A percentile compares a stretch with the other conserved stretches of the same genome.
phyloP scores from a whole-genome alignment of 2,797 vertebrate genomes.

The Sphenodon punctatus region DNA sequence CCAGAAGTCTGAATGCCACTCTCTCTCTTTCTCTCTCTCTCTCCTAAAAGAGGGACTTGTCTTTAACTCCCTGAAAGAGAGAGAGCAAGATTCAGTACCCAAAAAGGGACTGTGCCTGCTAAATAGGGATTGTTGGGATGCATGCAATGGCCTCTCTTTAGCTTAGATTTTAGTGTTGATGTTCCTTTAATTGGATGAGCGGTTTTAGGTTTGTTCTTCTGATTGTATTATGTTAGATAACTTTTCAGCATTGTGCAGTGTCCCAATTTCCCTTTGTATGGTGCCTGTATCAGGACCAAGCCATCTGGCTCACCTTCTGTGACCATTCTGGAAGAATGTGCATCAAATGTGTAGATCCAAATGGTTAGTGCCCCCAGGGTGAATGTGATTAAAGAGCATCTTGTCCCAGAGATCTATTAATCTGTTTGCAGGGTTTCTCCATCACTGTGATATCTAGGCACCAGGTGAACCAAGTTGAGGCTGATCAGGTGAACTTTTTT shows the following conservation, averaged over 20 bases:
- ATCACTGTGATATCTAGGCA: too few relatives aligned
- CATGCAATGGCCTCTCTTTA: background rate
- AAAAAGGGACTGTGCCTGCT: too few relatives aligned
- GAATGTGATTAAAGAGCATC: background rate
- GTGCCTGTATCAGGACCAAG: background rate
- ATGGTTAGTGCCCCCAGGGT: background rate
- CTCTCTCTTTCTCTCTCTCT: too few relatives aligned
- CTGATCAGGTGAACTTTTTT: too few relatives aligned
- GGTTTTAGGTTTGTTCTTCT: background rate
- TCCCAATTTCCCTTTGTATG: background rate
- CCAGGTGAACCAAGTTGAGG: background rate
- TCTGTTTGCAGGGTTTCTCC: too few relatives aligned
- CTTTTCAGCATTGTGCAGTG: background rate
- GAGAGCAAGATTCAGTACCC: too few relatives aligned
- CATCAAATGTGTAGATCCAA: background rate
- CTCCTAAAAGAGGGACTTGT: too few relatives aligned
- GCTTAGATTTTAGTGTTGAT: background rate
- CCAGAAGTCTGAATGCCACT: too few relatives aligned
- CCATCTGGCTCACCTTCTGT: constrained; percentile 33
- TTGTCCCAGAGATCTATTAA: background rate
- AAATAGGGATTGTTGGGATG: too few relatives aligned
- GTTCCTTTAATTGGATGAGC: background rate
- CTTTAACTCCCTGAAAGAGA: too few relatives aligned
- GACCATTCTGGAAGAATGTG: rapidly evolving
- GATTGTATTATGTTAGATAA: background rate